Base-by-base conservation (phyloP, 2,113 vertebrate species). In the Notothenia coriiceps region DNA sequence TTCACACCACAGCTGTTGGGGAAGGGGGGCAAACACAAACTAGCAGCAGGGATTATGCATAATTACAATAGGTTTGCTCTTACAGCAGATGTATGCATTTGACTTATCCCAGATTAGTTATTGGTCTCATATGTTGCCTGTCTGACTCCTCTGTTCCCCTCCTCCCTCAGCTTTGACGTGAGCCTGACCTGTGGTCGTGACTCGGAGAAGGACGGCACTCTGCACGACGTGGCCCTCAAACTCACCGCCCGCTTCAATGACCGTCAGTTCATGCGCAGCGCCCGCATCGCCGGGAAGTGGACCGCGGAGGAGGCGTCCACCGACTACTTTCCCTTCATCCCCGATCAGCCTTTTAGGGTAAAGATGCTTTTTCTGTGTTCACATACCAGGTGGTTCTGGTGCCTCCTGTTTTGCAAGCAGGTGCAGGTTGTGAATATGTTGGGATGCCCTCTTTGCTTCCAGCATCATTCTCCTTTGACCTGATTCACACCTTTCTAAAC, bases 341-440 rank as follows among this genome's bases (percentile, higher is more conserved):
- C 96, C 0, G 97, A 99, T 88, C 98, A 99, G 91, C 98, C 98
- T 29, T 99, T 99, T 90, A 96, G 97, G 96, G 98, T 99, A 95
- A 96, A 94, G 4, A 40, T 29, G 3, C 17, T 49, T 63, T 49
- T 33, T 29, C 29, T 62, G 20, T 35, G 5, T 33, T 22, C 54
- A 8, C 20, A 18, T 43, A 6, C 22, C 18, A 4, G 10, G 9
- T 47, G 70, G n/a, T 25, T 46, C 3, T 22, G 14, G 4, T 10
- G 1, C 35, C 11, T 2, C 17, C 14, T 33, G 20, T 49, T 18
- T 29, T 14, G 29, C 10, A 9, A 2, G 14, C 8, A 20, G 22
- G 33, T 18, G 46, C 35, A 20, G 52, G 17, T n/a, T 50, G 15
- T 40, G 61, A 55, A 55, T 50, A 12, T 17, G 14, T 14, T 13